phyloP scores from a whole-genome alignment of 2,797 vertebrate species.

The Rhynchotus rufescens region DNA sequence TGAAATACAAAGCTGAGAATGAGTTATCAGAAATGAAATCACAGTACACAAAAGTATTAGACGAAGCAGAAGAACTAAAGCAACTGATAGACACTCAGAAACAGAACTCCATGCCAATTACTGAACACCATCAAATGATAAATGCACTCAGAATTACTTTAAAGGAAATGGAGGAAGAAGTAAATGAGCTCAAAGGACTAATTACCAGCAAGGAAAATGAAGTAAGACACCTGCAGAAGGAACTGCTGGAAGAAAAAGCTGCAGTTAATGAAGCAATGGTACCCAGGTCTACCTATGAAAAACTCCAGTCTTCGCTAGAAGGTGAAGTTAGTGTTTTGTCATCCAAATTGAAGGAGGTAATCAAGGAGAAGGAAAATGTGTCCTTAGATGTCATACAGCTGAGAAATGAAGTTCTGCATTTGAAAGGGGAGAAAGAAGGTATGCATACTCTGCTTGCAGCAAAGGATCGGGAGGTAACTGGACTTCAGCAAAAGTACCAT shows the following conservation, averaged over 20 bases:
- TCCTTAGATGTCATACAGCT: constrained; percentile 86
- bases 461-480: constrained; percentile 87
- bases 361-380: constrained; percentile 90
- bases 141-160: constrained; percentile 86
- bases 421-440: constrained; percentile 85
- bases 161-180: constrained; percentile 87
- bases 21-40: constrained; percentile 82
- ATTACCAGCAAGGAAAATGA: constrained; percentile 84
- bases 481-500: constrained; percentile 83
- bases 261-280: constrained; percentile 82
- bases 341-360: constrained; percentile 87
- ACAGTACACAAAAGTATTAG: constrained; percentile 79
- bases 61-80: constrained; percentile 84
- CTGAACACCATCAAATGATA: constrained; percentile 90
- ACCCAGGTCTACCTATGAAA: constrained; percentile 82
- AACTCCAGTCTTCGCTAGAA: constrained; percentile 84
- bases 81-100: constrained; percentile 87
- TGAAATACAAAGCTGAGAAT: constrained; percentile 86
- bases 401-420: constrained; percentile 87
- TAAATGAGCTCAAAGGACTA: constrained; percentile 80
- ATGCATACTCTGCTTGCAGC: constrained; percentile 83
- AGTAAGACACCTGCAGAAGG: constrained; percentile 87
- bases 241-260: constrained; percentile 83
- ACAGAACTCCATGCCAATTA: constrained; percentile 84
- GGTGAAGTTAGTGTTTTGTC: constrained; percentile 85